Evolutionary conservation across 2,797 vertebrate genomes (phyloP), one percentile per base, ranked within the genome.

Genomic region (Hapalemur alaotrensis): DNA sequence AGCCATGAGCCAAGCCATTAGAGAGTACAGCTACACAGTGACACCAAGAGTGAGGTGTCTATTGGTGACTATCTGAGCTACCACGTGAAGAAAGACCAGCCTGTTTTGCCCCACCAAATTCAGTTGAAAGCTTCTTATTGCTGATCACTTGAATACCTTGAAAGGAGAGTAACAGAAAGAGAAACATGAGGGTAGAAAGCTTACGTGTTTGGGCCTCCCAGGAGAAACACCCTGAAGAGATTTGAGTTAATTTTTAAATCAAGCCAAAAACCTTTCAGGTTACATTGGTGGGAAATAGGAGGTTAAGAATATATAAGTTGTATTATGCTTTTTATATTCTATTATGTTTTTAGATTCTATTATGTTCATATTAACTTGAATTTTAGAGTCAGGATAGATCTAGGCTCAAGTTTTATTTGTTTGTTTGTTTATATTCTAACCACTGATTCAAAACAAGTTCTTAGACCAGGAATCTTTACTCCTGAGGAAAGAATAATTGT

Each of bases 381-480:
- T 41, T 81, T 96, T 30, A 86, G 76, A 72, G 15, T 92, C 13
- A 67, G 50, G n/a, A 14, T 83, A 70, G 35, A 92, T 30, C 43
- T 80, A 14, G 46, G 5, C 1, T 86, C 59, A 67, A 30, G 43
- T 65, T 93, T 57, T 86, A 18, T 50, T 75, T 78, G 2, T 63
- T 76, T 79, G 18, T 84, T 61, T 76, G 57, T 93, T 85, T 85
- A 43, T 93, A 30, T 81, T 82, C 12, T 79, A 83, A 72, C 38
- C 17, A 75, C 35, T 92, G 67, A 80, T 89, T 76, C 93, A 65
- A 94, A 96, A 46, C n/a, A 87, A 70, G 50, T 88, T 96, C 54
- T 82, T 50, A 88, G 48, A 79, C 23, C 12, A 41, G 61, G 72
- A 85, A 82, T 91, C 32, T 90, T 75, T 80, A 69, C 23, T 95